These are phyloP conservation scores for Thecophora atra DNA, from an alignment of 2,888 invertebrate species.

Conservation along the genomic window DNA sequence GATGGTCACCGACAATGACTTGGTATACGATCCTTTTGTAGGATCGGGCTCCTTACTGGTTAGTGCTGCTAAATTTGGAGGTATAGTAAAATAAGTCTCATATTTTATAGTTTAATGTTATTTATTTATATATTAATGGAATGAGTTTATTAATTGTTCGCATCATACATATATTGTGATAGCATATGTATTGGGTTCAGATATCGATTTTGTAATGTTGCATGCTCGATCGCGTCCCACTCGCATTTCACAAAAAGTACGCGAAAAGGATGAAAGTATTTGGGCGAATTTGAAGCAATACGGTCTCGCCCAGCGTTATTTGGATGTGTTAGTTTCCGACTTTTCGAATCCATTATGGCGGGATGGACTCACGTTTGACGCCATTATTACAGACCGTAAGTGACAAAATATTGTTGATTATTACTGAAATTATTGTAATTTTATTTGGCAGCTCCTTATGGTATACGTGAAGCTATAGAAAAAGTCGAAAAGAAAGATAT, in stretches of 20 bases:
- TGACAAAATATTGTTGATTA: background rate
- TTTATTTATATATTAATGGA: background rate
- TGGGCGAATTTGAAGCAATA: conserved; percentile 90
- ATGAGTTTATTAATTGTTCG: no score
- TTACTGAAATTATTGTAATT: background rate
- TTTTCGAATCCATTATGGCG: conserved; percentile 86
- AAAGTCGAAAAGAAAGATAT: conserved; percentile 69
- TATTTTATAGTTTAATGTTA: background rate
- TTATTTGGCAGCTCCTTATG: conserved; percentile 86
- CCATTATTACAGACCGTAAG: conserved; percentile 96
- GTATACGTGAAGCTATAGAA: conserved; percentile 93
- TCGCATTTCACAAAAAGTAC: conserved; percentile 80
- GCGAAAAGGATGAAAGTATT: conserved; percentile 87
- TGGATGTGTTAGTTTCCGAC: conserved; percentile 93
- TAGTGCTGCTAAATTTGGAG: conserved; percentile 90
- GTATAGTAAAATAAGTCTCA: conserved; percentile 50
- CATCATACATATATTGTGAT: background rate
- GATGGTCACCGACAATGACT: conserved; percentile 73
- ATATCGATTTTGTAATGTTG: conserved; percentile 94
- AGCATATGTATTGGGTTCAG: conserved; percentile 82
- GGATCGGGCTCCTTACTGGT: conserved; percentile 82
- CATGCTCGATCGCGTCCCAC: conserved; percentile 86
- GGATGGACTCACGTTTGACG: conserved; percentile 78
- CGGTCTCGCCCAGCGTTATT: conserved; percentile 75
- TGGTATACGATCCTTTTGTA: conserved; percentile 94